phyloP scores from a whole-genome alignment of 2,797 vertebrate genomes.

The Pseudochaenichthys georgianus region DNA sequence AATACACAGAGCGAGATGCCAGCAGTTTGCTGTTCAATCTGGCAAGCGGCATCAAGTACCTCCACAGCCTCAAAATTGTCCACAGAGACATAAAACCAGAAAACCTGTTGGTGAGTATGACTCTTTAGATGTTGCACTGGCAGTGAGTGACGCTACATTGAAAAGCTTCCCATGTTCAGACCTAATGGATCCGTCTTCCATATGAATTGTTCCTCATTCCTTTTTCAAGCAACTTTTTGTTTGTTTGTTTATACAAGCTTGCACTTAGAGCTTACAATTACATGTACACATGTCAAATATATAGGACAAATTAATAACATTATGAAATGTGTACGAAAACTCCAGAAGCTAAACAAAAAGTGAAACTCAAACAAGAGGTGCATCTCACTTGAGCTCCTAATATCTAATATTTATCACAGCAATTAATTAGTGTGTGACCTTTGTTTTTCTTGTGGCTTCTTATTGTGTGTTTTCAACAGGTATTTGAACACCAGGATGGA shows the following conservation, averaged over 20 bases:
- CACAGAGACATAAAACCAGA: constrained; percentile 98
- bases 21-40: constrained; percentile 97
- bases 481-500: constrained; percentile 95
- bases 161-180: neutral
- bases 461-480: constrained; percentile 79
- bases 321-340: neutral
- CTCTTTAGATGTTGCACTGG: neutral
- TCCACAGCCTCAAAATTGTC: constrained; percentile 95
- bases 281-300: neutral
- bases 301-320: neutral
- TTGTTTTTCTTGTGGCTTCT: neutral
- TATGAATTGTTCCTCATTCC: neutral
- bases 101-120: constrained; percentile 92
- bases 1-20: constrained; percentile 96
- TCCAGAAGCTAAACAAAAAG: neutral
- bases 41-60: constrained; percentile 96
- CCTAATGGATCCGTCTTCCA: neutral
- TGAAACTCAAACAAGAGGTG: neutral
- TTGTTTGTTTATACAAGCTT: neutral
- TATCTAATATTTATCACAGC: no score
- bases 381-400: neutral
- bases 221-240: neutral
- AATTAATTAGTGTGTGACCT: neutral
- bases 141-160: neutral
- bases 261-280: neutral